Evolutionary conservation across 2,113 vertebrate species (phyloP).

Genomic region (Edolisoma coerulescens): DNA sequence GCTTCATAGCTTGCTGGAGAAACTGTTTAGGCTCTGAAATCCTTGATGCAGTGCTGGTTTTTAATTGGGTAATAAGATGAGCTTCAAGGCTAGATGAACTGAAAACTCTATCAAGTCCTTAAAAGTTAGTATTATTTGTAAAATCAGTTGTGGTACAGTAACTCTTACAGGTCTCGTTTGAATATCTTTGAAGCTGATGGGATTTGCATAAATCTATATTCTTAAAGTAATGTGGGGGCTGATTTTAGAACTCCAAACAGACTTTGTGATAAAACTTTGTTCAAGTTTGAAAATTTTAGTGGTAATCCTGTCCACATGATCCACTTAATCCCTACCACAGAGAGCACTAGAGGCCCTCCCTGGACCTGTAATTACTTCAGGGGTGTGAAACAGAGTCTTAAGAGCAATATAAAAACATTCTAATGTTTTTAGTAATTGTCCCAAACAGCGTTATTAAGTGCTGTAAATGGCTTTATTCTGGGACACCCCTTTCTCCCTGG

Average conservation of each 20-base stretch:
- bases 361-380: neutral
- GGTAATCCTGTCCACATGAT: neutral
- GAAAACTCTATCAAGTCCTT: neutral
- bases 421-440: neutral
- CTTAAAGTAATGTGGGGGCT: neutral
- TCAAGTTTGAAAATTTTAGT: neutral
- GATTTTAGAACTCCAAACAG: neutral
- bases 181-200: neutral
- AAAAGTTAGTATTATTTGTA: neutral
- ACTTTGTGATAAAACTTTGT: neutral
- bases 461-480: neutral
- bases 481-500: neutral
- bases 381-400: neutral
- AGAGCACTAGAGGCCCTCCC: neutral
- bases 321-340: neutral
- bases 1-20: neutral
- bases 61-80: neutral
- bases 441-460: neutral
- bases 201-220: conserved; percentile 5
- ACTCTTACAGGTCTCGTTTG: neutral
- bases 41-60: neutral
- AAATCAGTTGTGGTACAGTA: neutral
- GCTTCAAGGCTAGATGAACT: neutral
- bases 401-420: neutral
- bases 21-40: neutral